phyloP scores from a whole-genome alignment of 2,797 vertebrate genomes.

The Etheostoma perlongum region DNA sequence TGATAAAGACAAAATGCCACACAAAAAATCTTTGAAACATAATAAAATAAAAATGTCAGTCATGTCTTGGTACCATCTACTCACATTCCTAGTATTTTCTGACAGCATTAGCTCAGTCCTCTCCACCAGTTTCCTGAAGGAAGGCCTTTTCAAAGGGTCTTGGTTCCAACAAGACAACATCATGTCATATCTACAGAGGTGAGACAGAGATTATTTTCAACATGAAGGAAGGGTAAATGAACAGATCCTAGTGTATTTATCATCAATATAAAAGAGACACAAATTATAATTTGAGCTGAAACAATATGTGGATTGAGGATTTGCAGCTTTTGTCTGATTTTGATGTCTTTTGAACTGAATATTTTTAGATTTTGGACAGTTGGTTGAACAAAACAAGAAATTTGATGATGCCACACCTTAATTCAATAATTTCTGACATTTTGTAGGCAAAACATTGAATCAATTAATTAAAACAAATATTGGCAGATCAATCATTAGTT shows the following conservation, averaged over 20 bases:
- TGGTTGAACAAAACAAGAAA: not conserved
- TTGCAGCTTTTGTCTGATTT: not conserved
- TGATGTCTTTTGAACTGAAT: not conserved
- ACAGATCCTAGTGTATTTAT: too few species aligned
- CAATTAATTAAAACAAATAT: not conserved
- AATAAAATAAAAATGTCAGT: not conserved
- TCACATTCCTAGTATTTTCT: constrained; percentile 91
- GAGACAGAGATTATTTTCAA: constrained; percentile 29
- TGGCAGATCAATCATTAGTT: not conserved
- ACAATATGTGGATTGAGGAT: too few species aligned
- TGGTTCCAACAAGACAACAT: constrained; percentile 97
- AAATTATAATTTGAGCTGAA: too few species aligned
- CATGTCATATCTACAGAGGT: constrained; percentile 90
- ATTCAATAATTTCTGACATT: not conserved
- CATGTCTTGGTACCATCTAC: constrained; percentile 42
- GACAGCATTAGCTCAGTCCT: constrained; percentile 93
- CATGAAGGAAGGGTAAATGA: too few species aligned
- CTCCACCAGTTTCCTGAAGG: constrained; percentile 95
- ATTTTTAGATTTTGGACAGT: not conserved
- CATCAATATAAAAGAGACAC: too few species aligned
- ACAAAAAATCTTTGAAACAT: not conserved
- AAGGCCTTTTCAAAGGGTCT: constrained; percentile 93
- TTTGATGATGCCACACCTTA: not conserved
- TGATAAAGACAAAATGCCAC: not conserved
- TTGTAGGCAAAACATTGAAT: not conserved